phyloP scores from a whole-genome alignment of 2,113 vertebrate species.

The Sturnus vulgaris region DNA sequence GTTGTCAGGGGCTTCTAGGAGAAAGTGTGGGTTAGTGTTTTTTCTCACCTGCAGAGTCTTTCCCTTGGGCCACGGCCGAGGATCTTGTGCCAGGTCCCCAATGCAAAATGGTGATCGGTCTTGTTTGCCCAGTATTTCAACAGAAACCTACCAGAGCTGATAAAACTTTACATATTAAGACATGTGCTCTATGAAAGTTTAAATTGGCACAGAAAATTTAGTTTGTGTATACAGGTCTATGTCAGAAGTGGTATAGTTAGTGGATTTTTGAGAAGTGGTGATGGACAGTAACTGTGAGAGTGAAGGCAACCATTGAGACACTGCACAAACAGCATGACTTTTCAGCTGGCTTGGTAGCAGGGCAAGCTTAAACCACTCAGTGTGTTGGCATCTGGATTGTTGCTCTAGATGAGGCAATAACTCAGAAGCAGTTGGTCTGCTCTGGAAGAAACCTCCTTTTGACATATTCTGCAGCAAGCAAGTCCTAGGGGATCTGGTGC shows the following conservation, averaged over 20 bases:
- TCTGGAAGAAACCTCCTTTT: constrained; percentile 29
- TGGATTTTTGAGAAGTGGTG: neutral
- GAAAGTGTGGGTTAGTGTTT: neutral
- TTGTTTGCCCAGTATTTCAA: neutral
- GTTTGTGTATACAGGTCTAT: neutral
- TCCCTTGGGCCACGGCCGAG: rapidly evolving
- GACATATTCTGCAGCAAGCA: neutral
- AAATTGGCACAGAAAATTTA: neutral
- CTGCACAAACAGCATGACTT: neutral
- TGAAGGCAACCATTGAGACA: neutral
- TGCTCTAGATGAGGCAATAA: constrained; percentile 19
- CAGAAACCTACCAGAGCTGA: neutral
- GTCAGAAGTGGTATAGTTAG: neutral
- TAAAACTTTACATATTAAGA: neutral
- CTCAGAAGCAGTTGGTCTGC: neutral
- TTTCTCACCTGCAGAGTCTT: neutral
- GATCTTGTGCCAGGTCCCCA: neutral
- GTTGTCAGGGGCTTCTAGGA: neutral
- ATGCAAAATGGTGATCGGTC: neutral
- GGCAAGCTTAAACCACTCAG: neutral
- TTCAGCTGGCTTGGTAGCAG: neutral
- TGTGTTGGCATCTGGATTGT: neutral
- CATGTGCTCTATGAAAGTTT: neutral
- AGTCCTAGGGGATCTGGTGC: neutral
- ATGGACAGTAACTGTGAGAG: neutral